A percentile compares a stretch with the other conserved stretches of the same genome.
Evolutionary conservation across 2,888 invertebrate species (phyloP).

Genomic region (Torymus texanus): DNA sequence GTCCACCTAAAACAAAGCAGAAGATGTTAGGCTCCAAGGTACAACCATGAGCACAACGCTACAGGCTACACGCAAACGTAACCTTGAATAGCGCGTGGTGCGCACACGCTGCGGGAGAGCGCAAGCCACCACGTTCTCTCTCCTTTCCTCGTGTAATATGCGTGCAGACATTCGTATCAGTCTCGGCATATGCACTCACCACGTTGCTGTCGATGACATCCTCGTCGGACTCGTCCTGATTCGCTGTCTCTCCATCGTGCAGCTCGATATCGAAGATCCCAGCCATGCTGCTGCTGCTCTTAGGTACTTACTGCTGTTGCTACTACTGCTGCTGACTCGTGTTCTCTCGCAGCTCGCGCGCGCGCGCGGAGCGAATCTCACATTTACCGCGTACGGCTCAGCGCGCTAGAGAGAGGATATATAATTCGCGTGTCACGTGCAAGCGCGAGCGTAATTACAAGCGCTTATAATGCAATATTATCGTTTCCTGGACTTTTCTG

Average conservation of each 20-base stretch:
- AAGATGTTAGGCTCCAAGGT: slow-evolving; percentile 55
- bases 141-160: neutral
- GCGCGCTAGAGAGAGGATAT: neutral
- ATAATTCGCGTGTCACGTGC: neutral
- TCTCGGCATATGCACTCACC: slow-evolving; percentile 77
- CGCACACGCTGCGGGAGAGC: neutral
- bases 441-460: neutral
- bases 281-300: slow-evolving; percentile 78
- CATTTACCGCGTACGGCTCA: neutral
- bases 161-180: neutral
- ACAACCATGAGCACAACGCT: no score
- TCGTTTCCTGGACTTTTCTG: no score
- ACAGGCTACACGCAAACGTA: neutral
- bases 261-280: slow-evolving; percentile 96
- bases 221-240: slow-evolving; percentile 89
- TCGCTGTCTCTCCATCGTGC: slow-evolving; percentile 82
- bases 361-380: neutral
- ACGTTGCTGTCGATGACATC: slow-evolving; percentile 92
- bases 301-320: neutral
- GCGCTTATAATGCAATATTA: no score
- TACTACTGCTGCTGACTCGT: neutral
- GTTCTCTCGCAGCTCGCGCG: neutral
- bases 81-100: slow-evolving; percentile 16
- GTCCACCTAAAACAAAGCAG: slow-evolving; percentile 81
- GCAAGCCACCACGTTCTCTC: neutral